These are phyloP conservation scores for Spatulosminthurus flaviceps DNA, from an alignment of 2,888 invertebrate genomes.

Conservation along the genomic window DNA sequence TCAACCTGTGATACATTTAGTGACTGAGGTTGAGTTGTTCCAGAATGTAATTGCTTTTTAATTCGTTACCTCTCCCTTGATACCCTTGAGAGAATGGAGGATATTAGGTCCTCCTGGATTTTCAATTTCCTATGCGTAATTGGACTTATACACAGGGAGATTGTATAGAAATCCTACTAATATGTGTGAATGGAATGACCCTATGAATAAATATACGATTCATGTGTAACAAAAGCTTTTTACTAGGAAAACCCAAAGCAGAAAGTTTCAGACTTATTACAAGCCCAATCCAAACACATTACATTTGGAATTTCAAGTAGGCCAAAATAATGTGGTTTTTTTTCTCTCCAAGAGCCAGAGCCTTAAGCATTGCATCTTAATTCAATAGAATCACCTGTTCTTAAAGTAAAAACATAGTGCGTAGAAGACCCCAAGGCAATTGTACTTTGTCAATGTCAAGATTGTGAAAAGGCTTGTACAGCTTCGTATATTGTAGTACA, in stretches of 20 bases:
- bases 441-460: constrained; percentile 38
- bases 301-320: not conserved
- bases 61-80: not conserved
- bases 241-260: too few species aligned
- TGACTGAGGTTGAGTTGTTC: constrained; percentile 3
- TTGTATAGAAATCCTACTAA: too few species aligned
- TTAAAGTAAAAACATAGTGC: constrained; percentile 26
- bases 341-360: too few species aligned
- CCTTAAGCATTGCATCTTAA: constrained; percentile 39
- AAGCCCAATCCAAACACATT: too few species aligned
- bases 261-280: too few species aligned
- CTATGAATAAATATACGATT: too few species aligned
- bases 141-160: too few species aligned
- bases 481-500: not conserved
- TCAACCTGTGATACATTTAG: not conserved
- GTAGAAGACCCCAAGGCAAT: constrained; percentile 42
- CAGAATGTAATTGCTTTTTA: constrained; percentile 3
- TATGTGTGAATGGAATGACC: too few species aligned
- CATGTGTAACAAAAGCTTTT: too few species aligned
- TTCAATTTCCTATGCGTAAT: not conserved
- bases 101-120: not conserved
- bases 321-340: constrained; percentile 23
- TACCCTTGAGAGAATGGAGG: not conserved
- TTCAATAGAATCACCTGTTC: constrained; percentile 41
- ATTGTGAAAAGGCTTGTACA: too few species aligned